Base-by-base conservation (phyloP, 2,888 invertebrate species). In the Adelognathus sp. region DNA sequence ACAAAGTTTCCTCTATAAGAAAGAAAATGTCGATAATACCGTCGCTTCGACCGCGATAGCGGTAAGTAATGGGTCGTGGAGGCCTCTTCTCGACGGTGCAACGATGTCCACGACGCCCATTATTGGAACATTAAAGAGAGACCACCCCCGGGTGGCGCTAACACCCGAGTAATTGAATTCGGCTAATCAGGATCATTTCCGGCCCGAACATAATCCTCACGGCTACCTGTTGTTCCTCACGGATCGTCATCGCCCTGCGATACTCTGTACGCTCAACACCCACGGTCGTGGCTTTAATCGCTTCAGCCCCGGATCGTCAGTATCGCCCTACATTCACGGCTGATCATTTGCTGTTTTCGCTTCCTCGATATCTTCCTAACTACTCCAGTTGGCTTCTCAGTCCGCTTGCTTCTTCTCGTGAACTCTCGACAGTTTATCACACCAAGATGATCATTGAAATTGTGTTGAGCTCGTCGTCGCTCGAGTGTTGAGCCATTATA, bases 111-210 rank as follows among this genome's bases (percentile, higher is more conserved):
- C n/a, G n/a, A n/a, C 16, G 41, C 54, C 27, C 27, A 46, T 69
- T 77, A 73, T 73, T 61, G 54, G 73, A 7, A 63, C 69, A 58
- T 77, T 73, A 50, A 69, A 67, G 73, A 56, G 61, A 44, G 60
- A n/a, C n/a, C n/a, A n/a, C n/a, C 73, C 39, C 18, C 58, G 36
- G 56, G 46, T 50, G 33, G 21, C 71, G 67, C 69, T 69, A 77
- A 73, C 56, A 63, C 58, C 39, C 63, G 56, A 52, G 61, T 77
- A 73, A 77, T 73, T 73, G 73, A 73, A 77, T 77, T 56, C 63
- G 56, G 46, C 61, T 73, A 77, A 77, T 77, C 73, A 73, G 73
- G 46, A 60, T 73, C 67, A 63, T 58, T 73, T 64, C 36, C 58
- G 21, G 56, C 46, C 58, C 73, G 67, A 18, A 63, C 67, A 31